A percentile compares a stretch with the other conserved stretches of the same genome.
These are phyloP conservation scores for Thamnophis elegans DNA, from an alignment of 2,797 vertebrate species.

Conservation along the genomic window DNA sequence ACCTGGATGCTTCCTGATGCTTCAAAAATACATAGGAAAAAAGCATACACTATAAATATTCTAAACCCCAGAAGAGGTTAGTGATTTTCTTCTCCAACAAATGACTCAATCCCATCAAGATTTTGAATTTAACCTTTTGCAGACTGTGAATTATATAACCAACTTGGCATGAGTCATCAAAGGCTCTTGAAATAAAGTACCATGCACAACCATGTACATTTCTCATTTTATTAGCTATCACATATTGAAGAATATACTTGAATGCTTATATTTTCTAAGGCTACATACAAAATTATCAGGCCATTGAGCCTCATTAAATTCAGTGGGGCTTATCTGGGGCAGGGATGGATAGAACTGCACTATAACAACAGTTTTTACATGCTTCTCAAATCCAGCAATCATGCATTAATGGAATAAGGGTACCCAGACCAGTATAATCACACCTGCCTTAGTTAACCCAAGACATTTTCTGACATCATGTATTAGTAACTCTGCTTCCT, in stretches of 20 bases:
- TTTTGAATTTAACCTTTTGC: conserved; percentile 59
- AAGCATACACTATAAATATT: conserved; percentile 28
- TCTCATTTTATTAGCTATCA: not conserved
- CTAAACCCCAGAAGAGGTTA: conserved; percentile 44
- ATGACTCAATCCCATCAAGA: conserved; percentile 57
- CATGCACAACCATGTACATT: not conserved
- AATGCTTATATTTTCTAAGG: conserved; percentile 3
- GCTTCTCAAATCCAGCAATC: not conserved
- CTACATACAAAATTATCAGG: not conserved
- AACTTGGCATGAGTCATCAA: conserved; percentile 56
- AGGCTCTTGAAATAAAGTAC: conserved; percentile 39
- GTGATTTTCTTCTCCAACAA: conserved; percentile 57
- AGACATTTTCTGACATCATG: not conserved
- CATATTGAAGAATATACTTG: not conserved
- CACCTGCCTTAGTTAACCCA: not conserved
- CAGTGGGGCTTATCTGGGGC: not conserved
- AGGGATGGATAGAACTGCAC: not conserved
- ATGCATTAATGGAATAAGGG: not conserved
- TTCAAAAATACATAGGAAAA: conserved; percentile 17
- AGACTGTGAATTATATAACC: conserved; percentile 67
- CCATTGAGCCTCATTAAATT: not conserved
- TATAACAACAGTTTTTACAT: conserved; percentile 12
- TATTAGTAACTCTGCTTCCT: fast-evolving
- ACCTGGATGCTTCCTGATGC: not conserved
- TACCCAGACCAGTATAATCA: not conserved